Evolutionary conservation across 2,888 invertebrate species (phyloP), one percentile per base, ranked within the genome.

Genomic region (Hypomecis punctinalis): DNA sequence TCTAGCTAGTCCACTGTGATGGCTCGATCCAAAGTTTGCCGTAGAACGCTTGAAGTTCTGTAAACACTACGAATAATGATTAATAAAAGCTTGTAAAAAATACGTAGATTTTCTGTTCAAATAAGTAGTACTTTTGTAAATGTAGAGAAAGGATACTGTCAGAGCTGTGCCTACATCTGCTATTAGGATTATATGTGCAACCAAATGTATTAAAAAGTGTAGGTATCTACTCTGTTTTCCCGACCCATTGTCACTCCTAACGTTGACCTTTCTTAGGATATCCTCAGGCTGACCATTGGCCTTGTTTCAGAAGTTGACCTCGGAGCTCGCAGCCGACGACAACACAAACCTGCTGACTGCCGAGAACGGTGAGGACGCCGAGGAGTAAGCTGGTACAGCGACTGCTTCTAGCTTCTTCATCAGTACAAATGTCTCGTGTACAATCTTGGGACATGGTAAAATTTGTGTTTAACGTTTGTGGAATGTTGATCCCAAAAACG

Each of bases 311-410:
- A 83, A 90, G 88, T 72, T 91, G 73, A 87, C 90, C 71, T 83
- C 90, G 55, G 93, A 92, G 72, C 79, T 87, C 48, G 91, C 91
- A 68, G 88, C 84, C 37, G 93, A 93, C 58, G 93, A 93, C 79
- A 93, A 93, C 80, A 92, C 93, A 54, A 91, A 91, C 74, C 77
- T 93, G 68, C 78, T 93, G 76, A 89, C 91, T 42, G 91, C 92
- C 3, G 93, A 93, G 71, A 92, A 91, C 76, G 85, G 88, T 8
- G 93, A 93, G 62, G 93, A 93, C 49, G 83, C 78, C 33, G 92
- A 92, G 72, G 92, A 91, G 83, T 90, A 82, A 89, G 71, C 71
- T 45, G 53, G 59, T 60, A 61, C 64, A 60, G 62, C 66, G 61
- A 36, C 61, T 76, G 81, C 84, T 83, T 83, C 67, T 71, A 79